A percentile compares a stretch with the other conserved stretches of the same genome.
Conservation (phyloP, 2,888 invertebrate species). For the Terebella lapidaria region DNA sequence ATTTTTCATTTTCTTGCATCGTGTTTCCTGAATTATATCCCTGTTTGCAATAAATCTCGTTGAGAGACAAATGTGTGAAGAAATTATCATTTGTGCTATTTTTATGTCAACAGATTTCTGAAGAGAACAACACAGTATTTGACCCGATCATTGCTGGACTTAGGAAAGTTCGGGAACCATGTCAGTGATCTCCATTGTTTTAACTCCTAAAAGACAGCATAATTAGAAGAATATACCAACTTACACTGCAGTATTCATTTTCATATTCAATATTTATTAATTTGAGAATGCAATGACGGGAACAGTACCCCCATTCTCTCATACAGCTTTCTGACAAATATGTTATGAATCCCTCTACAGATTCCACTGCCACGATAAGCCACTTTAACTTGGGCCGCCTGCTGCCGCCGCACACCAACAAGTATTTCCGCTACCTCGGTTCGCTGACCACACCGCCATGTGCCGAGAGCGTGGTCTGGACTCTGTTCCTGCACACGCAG, state of each 20-base stretch:
- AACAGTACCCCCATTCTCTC: too few species aligned
- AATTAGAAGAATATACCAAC: too few species aligned
- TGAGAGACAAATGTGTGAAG: background rate
- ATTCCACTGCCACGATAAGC: background rate
- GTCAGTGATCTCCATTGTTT: too few species aligned
- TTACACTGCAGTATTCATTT: too few species aligned
- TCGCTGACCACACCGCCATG: constrained; percentile 12
- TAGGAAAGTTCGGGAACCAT: background rate
- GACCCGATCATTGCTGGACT: background rate
- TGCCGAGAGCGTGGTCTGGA: constrained; percentile 10
- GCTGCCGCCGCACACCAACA: constrained; percentile 6
- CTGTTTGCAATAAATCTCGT: background rate
- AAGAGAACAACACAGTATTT: background rate
- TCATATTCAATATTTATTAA: too few species aligned
- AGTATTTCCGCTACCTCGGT: constrained; percentile 11
- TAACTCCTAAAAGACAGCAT: too few species aligned
- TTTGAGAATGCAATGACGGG: too few species aligned
- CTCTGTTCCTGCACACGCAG: constrained; percentile 4
- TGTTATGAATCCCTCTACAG: background rate
- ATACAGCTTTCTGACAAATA: too few species aligned
- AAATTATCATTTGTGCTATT: background rate
- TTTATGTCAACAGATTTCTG: background rate
- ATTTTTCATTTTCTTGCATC: background rate
- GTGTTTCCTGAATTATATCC: background rate
- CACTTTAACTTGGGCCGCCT: background rate